Base-by-base conservation (phyloP, 2,113 vertebrate genomes). In the Carollia perspicillata region DNA sequence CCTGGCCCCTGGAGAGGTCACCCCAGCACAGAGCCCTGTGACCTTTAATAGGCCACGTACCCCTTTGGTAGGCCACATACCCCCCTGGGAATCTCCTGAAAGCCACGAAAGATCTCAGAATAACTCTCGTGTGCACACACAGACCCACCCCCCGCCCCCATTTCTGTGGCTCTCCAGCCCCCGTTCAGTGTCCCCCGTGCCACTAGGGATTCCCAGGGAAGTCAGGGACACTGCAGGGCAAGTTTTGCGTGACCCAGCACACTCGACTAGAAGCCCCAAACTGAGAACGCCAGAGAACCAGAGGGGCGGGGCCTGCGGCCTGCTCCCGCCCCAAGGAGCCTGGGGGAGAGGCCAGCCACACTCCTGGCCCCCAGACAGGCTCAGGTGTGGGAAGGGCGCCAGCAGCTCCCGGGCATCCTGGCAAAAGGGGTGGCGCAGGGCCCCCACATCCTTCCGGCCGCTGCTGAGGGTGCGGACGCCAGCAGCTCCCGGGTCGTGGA, bases 291-390 rank as follows among this genome's bases (percentile, higher is more conserved):
- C 22, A 7, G 37, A 55, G 22, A 37, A 2, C 6, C 4, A 1
- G 42, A 8, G n/a, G 28, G 44, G 23, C 3, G 2, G 18, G 7
- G 30, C 20, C 23, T 9, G 16, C 12, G 8, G 77, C 65, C 13
- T 0, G 12, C 26, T 83, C 40, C 18, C 26, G 4, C 0, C 0
- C 47, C 0, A 1, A 0, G 30, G 17, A 63, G 79, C 68, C 0
- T n/a, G n/a, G 5, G 14, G 47, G n/a, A 47, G 20, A 40, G 33
- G 17, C 63, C 44, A 3, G 28, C 37, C 30, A 0, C 4, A 1
- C 1, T 16, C 47, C 53, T 0, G 42, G 58, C 30, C 89, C 53
- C 33, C 30, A 35, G 22, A 35, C 14, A 68, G 16, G 12, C 44
- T 3, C 17, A 0, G 18, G 49, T 0, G 0, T 17, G 10, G 33